A percentile compares a stretch with the other conserved stretches of the same genome.
phyloP scores from a whole-genome alignment of 2,888 invertebrate species.

The Chrysolina americana region DNA sequence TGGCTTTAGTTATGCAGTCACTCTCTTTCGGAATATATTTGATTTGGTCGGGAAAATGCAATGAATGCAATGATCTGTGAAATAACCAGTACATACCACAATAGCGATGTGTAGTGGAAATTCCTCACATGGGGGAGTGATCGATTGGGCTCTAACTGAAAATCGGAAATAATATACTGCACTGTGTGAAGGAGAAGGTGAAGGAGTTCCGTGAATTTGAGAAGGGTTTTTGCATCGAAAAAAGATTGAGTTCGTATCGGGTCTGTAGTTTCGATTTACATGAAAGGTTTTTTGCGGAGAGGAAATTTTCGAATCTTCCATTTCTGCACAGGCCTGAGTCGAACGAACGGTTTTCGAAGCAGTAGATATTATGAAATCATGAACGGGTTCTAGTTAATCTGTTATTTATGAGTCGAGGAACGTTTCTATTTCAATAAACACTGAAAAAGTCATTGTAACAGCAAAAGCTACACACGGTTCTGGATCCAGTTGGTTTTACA shows the following conservation, averaged over 20 bases:
- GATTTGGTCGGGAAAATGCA: constrained; percentile 57
- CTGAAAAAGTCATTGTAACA: too few species aligned
- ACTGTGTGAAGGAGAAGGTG: constrained; percentile 13
- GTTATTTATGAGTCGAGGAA: too few species aligned
- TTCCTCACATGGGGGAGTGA: constrained; percentile 55
- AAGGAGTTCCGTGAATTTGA: background rate
- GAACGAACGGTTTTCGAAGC: too few species aligned
- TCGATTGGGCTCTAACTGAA: constrained; percentile 51
- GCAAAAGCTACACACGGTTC: too few species aligned
- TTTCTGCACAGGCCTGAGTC: too few species aligned
- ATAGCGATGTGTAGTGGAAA: constrained; percentile 53
- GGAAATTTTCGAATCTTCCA: too few species aligned
- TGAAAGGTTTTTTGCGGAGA: too few species aligned
- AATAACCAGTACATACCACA: constrained; percentile 65
- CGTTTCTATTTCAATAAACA: too few species aligned
- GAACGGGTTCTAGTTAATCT: too few species aligned
- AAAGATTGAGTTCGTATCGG: background rate
- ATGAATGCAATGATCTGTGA: constrained; percentile 65
- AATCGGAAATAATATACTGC: constrained; percentile 34
- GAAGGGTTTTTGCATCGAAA: constrained; percentile 4
- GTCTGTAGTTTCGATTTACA: too few species aligned
- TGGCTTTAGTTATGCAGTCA: constrained; percentile 54
- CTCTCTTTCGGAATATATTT: constrained; percentile 55
- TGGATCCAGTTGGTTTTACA: too few species aligned
- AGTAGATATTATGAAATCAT: too few species aligned